Evolutionary conservation across 2,797 vertebrate species (phyloP).

Genomic region (Astyanax mexicanus): DNA sequence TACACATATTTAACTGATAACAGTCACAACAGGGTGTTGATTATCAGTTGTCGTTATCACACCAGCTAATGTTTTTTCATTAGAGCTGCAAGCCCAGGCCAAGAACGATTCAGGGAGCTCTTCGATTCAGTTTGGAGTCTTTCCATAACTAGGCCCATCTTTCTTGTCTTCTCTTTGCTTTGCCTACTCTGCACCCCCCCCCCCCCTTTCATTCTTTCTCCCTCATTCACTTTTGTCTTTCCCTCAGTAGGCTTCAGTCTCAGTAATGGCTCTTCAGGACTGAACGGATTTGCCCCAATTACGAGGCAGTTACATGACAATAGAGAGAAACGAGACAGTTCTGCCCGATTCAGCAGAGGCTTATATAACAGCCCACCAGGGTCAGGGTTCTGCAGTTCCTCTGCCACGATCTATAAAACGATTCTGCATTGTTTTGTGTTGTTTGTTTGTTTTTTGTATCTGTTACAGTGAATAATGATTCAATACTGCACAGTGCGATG

Average conservation of each 20-base stretch:
- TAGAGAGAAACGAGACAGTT: conserved; percentile 39
- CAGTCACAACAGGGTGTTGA: no score
- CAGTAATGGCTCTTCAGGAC: conserved; percentile 65
- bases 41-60: no score
- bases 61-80: no score
- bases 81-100: no score
- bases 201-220: conserved; percentile 47
- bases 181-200: conserved; percentile 15
- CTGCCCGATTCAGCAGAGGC: conserved; percentile 30
- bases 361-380: conserved; percentile 35
- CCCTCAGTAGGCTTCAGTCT: conserved; percentile 49
- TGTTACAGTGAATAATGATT: conserved; percentile 30
- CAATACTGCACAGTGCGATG: conserved; percentile 25
- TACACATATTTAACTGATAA: no score
- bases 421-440: conserved; percentile 14
- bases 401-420: conserved; percentile 19
- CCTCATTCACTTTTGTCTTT: conserved; percentile 54
- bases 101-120: no score
- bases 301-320: conserved; percentile 41
- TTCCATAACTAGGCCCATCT: conserved; percentile 10
- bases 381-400: conserved; percentile 19
- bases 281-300: conserved; percentile 60
- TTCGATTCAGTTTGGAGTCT: not conserved
- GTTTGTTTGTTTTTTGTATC: conserved; percentile 3
- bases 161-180: conserved; percentile 34